Conservation (phyloP, 2,113 vertebrate species). For the Rhabdornis inornatus region DNA sequence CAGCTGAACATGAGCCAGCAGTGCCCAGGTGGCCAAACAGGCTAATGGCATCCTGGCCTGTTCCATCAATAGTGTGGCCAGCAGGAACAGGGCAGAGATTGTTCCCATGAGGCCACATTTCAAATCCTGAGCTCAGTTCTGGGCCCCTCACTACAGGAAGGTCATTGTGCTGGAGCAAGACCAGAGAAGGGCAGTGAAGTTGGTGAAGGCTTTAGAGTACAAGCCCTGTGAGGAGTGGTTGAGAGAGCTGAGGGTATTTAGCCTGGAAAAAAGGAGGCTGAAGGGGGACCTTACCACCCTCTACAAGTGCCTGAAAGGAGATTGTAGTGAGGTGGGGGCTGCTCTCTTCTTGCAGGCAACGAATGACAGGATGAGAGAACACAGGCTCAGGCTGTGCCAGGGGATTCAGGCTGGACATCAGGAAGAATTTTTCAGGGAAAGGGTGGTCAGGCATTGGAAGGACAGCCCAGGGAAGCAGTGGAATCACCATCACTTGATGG, state of each 20-base stretch:
- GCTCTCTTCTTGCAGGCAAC: background rate
- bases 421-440: background rate
- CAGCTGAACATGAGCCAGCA: background rate
- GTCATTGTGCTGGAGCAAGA: background rate
- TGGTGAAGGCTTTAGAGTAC: background rate
- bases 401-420: background rate
- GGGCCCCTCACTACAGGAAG: background rate
- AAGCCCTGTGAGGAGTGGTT: background rate
- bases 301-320: background rate
- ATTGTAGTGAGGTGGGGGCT: background rate
- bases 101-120: background rate
- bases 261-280: background rate
- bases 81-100: background rate
- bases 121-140: background rate
- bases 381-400: background rate
- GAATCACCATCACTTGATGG: background rate
- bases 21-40: background rate
- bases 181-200: background rate
- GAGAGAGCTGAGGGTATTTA: background rate
- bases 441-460: background rate
- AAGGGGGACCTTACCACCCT: too few species aligned
- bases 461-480: background rate
- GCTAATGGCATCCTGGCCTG: background rate
- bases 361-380: background rate
- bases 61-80: background rate